Conservation (phyloP, 35 echinoderm and acorn worm genomes). For the Chiridota heheva region DNA sequence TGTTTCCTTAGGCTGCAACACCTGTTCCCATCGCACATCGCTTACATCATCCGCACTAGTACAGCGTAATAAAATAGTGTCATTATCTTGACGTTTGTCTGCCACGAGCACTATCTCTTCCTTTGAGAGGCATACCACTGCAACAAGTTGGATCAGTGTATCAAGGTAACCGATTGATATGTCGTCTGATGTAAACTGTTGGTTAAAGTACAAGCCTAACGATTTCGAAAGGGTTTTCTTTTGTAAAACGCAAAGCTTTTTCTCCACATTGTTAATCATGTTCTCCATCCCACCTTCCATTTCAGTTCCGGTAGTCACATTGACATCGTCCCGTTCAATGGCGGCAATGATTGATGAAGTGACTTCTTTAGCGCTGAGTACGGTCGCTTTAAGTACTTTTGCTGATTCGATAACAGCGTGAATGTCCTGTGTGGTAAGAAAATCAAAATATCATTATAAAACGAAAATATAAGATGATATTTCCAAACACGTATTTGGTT, state of each 20-base stretch:
- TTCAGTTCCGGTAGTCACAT: constrained; percentile 1
- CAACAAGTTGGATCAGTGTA: constrained; percentile 16
- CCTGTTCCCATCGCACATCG: too few relatives aligned
- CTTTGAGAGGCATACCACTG: constrained; percentile 8
- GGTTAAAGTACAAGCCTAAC: too few relatives aligned
- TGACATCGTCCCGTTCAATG: constrained; percentile 31
- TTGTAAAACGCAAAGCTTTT: too few relatives aligned
- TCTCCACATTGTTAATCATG: constrained; percentile 20
- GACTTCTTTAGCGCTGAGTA: constrained; percentile 33
- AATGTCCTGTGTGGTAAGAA: constrained; percentile 27
- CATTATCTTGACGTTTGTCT: constrained; percentile 12
- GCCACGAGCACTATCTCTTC: constrained; percentile 9
- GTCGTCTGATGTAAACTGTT: too few relatives aligned
- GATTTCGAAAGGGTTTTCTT: too few relatives aligned
- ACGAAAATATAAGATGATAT: too few relatives aligned
- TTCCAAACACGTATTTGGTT: too few relatives aligned
- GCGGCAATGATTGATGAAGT: constrained; percentile 31
- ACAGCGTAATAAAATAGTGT: background rate
- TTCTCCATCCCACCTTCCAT: constrained; percentile 15
- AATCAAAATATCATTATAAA: too few relatives aligned
- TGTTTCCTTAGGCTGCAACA: too few relatives aligned
- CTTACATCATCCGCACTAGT: too few relatives aligned
- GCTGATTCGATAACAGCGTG: constrained; percentile 9
- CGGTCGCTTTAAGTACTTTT: constrained; percentile 33
- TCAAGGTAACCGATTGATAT: constrained; percentile 17